Percentiles rank a stretch among this genome's conserved stretches.
These are phyloP conservation scores for Cecidostiba fungosa DNA, from an alignment of 2,888 invertebrate species.

Conservation along the genomic window DNA sequence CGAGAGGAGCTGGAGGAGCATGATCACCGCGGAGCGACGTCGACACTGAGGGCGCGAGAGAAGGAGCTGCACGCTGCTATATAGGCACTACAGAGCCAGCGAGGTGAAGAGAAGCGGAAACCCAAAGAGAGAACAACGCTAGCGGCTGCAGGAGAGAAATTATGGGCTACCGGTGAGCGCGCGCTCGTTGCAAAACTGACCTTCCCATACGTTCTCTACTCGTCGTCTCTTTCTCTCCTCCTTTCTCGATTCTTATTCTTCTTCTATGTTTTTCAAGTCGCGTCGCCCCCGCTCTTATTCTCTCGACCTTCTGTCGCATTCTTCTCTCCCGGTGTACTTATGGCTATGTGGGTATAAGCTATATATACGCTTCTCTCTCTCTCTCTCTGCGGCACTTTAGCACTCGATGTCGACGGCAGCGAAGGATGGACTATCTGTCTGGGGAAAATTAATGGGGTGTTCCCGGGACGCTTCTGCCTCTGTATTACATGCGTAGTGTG, in stretches of 20 bases:
- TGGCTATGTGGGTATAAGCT: not conserved
- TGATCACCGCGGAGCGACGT: constrained; percentile 12
- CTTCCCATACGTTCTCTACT: constrained; percentile 18
- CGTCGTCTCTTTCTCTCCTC: not conserved
- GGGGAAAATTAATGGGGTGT: not conserved
- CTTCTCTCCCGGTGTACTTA: not conserved
- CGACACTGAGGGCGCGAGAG: not conserved
- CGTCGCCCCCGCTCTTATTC: not conserved
- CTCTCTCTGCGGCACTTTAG: constrained; percentile 13
- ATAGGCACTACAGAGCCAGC: not conserved
- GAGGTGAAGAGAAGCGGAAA: constrained; percentile 15
- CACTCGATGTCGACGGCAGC: not conserved
- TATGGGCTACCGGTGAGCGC: constrained; percentile 28
- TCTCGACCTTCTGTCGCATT: constrained; percentile 13
- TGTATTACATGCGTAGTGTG: not conserved
- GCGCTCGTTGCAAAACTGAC: constrained; percentile 39
- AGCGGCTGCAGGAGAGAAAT: not conserved
- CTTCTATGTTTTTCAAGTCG: not conserved
- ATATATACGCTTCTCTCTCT: not conserved
- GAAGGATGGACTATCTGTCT: constrained; percentile 6
- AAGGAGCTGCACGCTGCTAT: not conserved
- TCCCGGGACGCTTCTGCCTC: not conserved
- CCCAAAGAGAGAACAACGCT: constrained; percentile 12
- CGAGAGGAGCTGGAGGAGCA: not conserved
- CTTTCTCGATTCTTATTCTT: not conserved